Percentiles rank a stretch among this genome's conserved stretches.
These are phyloP conservation scores for Chaenodraco wilsoni DNA, from an alignment of 2,797 vertebrate genomes.

Conservation along the genomic window DNA sequence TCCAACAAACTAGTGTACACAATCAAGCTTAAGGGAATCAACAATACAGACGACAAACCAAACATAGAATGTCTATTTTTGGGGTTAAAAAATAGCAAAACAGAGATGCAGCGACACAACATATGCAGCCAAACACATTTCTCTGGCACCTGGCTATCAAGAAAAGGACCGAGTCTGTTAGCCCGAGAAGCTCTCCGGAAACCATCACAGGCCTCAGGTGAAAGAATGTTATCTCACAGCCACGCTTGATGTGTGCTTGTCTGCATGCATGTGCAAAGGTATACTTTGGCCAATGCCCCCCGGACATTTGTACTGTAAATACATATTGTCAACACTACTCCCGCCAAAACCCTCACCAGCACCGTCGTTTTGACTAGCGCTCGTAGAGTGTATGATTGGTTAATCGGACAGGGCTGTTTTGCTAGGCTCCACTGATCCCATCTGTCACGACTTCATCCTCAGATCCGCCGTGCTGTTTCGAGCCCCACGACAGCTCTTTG, in stretches of 20 bases:
- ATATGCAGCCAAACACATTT: conserved; percentile 20
- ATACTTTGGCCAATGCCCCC: conserved; percentile 18
- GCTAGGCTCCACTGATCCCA: conserved; percentile 69
- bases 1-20: neutral
- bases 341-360: conserved; percentile 36
- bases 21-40: conserved; percentile 1
- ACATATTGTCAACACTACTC: conserved; percentile 27
- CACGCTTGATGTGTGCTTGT: conserved; percentile 38
- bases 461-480: conserved; percentile 55
- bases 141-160: conserved; percentile 24
- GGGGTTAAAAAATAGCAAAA: conserved; percentile 6
- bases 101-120: neutral
- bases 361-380: conserved; percentile 35
- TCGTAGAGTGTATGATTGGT: conserved; percentile 48
- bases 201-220: conserved; percentile 29
- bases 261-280: conserved; percentile 12
- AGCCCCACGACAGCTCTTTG: conserved; percentile 69
- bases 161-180: conserved; percentile 35
- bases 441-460: conserved; percentile 74
- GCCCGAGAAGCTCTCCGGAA: neutral
- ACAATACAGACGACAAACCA: neutral
- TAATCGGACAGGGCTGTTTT: conserved; percentile 60
- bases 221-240: conserved; percentile 21
- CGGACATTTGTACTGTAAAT: conserved; percentile 25
- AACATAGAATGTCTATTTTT: neutral